Percentiles rank a stretch among this genome's conserved stretches.
phyloP scores from a whole-genome alignment of 2,113 vertebrate genomes.

The Anoplopoma fimbria region DNA sequence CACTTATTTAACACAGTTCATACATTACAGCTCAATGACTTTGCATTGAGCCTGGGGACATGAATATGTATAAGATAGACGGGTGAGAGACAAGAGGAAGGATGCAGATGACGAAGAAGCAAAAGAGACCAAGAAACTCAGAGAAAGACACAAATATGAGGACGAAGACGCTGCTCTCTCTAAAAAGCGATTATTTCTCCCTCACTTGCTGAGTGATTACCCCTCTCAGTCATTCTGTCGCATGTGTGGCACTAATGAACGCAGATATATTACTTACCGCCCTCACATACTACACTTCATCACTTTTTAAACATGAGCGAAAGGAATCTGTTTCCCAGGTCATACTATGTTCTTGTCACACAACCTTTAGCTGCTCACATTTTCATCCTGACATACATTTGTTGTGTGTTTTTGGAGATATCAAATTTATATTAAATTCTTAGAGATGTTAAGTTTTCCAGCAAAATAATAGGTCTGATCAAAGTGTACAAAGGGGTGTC shows the following conservation, averaged over 20 bases:
- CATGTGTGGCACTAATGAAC: slow-evolving; percentile 37
- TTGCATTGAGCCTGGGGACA: slow-evolving; percentile 60
- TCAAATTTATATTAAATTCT: neutral
- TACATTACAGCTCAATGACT: slow-evolving; percentile 74
- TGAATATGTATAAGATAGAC: slow-evolving; percentile 57
- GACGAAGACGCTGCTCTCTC: neutral
- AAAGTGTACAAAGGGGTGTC: neutral
- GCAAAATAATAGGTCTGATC: neutral
- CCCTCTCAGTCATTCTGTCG: slow-evolving; percentile 13
- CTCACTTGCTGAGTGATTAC: slow-evolving; percentile 19
- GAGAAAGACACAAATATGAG: neutral
- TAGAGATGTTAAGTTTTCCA: neutral
- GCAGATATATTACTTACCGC: slow-evolving; percentile 4
- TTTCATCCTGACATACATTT: neutral
- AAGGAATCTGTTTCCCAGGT: neutral
- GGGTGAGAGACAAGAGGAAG: slow-evolving; percentile 38
- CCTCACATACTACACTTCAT: slow-evolving; percentile 20
- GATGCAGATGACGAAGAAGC: neutral
- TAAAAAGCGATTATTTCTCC: neutral
- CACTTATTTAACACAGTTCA: slow-evolving; percentile 72
- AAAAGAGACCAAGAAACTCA: neutral
- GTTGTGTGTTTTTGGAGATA: neutral
- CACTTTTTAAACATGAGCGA: slow-evolving; percentile 41
- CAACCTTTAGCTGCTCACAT: neutral
- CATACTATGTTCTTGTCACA: neutral